Evolutionary conservation across 2,113 vertebrate genomes (phyloP), one percentile per base, ranked within the genome.

Genomic region (Chaetorhynchus papuensis): DNA sequence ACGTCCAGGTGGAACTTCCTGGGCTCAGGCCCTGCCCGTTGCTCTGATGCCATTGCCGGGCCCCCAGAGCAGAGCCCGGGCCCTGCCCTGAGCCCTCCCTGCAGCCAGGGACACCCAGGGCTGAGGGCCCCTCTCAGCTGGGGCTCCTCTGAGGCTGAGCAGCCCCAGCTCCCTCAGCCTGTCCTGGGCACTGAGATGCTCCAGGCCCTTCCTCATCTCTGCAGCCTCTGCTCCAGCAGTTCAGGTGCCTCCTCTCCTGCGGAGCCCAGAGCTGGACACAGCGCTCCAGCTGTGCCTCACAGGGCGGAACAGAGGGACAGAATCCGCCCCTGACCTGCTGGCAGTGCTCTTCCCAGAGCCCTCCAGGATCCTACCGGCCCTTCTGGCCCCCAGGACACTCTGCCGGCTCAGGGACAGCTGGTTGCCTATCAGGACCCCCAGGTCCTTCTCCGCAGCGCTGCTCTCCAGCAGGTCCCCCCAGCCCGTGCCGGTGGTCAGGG

Each of bases 341-440:
- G 10, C 23, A 44, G 2, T 1, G 39, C 45, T 39, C 4, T 33
- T 37, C 15, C 15, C 9, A 10, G 12, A 4, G 49, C 14, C 6
- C 20, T 41, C 9, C 42, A 6, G 57, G 19, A 28, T 45, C n/a
- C 10, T 54, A 7, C 6, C 2, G 54, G 23, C 47, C 21, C 26
- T 47, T 24, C 17, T 7, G 16, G 17, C 4, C 27, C 26, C 14
- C 18, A 28, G 44, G 27, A 28, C 52, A 4, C 53, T 23, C 35
- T 39, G 45, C 30, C 7, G 45, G 3, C 37, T 24, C 28, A 7
- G 13, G 33, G 23, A 26, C 45, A 82, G 69, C 28, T 17, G 11
- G 7, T 7, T 33, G 28, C 11, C 6, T 5, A 0, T 19, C 26
- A 11, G 33, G 30, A 4, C 6, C 4, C 16, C 10, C 44, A 17